A percentile compares a stretch with the other conserved stretches of the same genome.
phyloP scores from a whole-genome alignment of 2,113 vertebrate genomes.

The Odobenus rosmarus region DNA sequence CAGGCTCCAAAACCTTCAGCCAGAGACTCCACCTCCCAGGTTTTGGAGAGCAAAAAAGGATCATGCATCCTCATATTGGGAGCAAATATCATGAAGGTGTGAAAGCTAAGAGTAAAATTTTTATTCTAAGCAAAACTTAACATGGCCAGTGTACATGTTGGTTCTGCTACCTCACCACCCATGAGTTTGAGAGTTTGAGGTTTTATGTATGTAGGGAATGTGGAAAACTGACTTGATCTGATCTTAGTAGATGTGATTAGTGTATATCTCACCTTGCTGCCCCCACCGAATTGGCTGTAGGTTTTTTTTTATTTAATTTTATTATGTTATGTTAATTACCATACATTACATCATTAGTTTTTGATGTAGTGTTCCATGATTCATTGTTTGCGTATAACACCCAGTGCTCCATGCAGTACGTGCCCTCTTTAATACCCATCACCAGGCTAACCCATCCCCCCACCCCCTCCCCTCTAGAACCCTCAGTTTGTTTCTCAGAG shows the following conservation, averaged over 20 bases:
- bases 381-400: too few species aligned
- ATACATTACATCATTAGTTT: too few species aligned
- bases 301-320: too few species aligned
- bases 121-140: not conserved
- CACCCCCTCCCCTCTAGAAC: too few species aligned
- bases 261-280: not conserved
- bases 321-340: too few species aligned
- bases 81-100: not conserved
- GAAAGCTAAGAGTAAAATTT: not conserved
- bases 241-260: not conserved
- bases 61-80: not conserved
- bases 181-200: not conserved
- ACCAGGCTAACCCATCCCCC: too few species aligned
- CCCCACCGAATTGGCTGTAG: not conserved
- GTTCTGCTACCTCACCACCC: fast-evolving
- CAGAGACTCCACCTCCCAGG: not conserved
- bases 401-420: too few species aligned
- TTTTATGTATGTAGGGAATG: not conserved
- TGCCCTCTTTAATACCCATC: too few species aligned
- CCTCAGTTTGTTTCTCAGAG: too few species aligned
- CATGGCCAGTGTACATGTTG: not conserved
- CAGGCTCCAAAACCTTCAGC: not conserved
- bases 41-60: not conserved
- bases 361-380: too few species aligned
- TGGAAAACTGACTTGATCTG: not conserved